Base-by-base conservation (phyloP, 2,888 invertebrate species). In the Teleogryllus oceanicus region DNA sequence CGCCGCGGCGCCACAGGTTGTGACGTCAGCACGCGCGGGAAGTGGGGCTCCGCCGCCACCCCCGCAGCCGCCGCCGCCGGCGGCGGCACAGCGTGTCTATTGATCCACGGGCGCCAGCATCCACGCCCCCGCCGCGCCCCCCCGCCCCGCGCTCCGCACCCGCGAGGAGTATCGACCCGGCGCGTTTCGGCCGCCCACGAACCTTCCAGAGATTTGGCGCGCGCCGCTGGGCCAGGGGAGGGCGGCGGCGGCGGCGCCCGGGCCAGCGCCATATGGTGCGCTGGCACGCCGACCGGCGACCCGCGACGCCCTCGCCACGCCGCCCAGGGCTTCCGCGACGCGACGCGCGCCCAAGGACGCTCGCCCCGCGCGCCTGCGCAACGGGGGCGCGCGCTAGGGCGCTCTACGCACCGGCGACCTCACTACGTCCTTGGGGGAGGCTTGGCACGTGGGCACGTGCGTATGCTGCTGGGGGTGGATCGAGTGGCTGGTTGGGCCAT, bases 121-220 rank as follows among this genome's bases (percentile, higher is more conserved):
- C n/a, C 62, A 11, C 16, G 13, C 62, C 62, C 62, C 13, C 1
- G 4, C 62, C n/a, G 16, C 11, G 62, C 62, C n/a, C 62, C 21
- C 21, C 21, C 62, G 62, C n/a, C 1, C n/a, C 62, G 16, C 62
- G 16, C 62, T 62, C 62, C 62, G 13, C n/a, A n/a, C 62, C 62
- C 62, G 62, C 62, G 62, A 13, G 16, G 8, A 13, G 13, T 62
- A 62, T 62, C 62, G 62, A 62, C 62, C 62, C 62, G 62, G 11
- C 62, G 62, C 62, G 62, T 62, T 62, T 62, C 62, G 62, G 62
- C 62, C 62, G 62, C 62, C 62, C 62, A 62, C 62, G 62, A 62
- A 62, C 62, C 11, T 62, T 62, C 62, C 62, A 62, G 62, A 62
- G 62, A 62, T 62, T 62, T 13, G 62, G 62, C 62, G 62, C 16